A percentile compares a stretch with the other conserved stretches of the same genome.
These are phyloP conservation scores for Hartigia nigra DNA, from an alignment of 2,888 invertebrate species.

Conservation along the genomic window DNA sequence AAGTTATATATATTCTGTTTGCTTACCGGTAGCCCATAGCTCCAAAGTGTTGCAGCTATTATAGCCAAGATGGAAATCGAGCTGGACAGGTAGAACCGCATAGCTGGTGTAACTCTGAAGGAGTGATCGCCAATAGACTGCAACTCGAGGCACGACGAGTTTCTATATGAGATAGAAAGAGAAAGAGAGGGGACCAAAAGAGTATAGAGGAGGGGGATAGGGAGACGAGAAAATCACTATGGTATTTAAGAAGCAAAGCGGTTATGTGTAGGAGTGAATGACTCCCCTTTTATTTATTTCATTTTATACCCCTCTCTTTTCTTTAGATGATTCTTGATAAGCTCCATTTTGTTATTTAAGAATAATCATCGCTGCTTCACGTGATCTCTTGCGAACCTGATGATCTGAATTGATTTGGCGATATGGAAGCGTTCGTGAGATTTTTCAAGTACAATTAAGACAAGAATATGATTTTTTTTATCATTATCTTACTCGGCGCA, in stretches of 20 bases:
- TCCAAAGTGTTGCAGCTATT: background rate
- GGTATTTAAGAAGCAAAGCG: slow-evolving; percentile 8
- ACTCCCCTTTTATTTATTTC: background rate
- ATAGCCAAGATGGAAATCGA: background rate
- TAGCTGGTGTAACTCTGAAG: background rate
- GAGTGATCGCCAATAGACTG: background rate
- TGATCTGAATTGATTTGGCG: background rate
- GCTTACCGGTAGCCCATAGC: background rate
- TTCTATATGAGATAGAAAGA: background rate
- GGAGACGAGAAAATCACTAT: slow-evolving; percentile 27
- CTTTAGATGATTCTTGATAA: background rate
- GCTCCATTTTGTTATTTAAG: background rate
- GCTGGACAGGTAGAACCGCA: background rate
- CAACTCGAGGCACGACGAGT: background rate
- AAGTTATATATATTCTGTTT: background rate
- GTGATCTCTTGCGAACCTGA: background rate
- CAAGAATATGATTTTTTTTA: background rate
- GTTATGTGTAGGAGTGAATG: background rate
- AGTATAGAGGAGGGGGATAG: slow-evolving; percentile 8
- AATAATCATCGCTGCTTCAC: background rate
- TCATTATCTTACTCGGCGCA: background rate
- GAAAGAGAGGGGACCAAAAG: slow-evolving; percentile 18
- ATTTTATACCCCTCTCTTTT: background rate
- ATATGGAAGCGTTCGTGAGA: background rate
- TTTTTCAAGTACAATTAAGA: background rate